Evolutionary conservation across 2,888 invertebrate species (phyloP).

Genomic region (Drosophila basisetae): DNA sequence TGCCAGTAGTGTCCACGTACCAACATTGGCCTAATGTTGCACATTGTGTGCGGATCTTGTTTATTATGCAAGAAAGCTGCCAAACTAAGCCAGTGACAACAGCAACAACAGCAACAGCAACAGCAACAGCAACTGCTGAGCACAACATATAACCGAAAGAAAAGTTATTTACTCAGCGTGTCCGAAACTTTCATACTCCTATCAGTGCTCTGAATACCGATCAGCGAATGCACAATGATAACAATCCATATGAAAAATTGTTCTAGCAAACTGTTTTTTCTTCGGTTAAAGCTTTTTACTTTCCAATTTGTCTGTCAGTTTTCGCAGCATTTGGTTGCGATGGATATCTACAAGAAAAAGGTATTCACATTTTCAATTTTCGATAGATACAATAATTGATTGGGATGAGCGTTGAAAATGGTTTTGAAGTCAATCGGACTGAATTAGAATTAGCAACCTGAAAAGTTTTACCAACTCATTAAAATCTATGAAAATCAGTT

Average conservation of each 20-base stretch:
- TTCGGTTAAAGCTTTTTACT: background rate
- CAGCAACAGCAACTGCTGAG: constrained; percentile 17
- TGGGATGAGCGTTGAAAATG: background rate
- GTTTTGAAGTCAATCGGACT: background rate
- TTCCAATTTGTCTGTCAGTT: background rate
- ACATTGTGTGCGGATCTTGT: constrained; percentile 82
- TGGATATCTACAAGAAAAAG: background rate
- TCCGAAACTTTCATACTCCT: constrained; percentile 9
- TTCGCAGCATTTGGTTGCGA: background rate
- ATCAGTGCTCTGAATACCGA: constrained; percentile 1
- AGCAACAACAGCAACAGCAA: constrained; percentile 19
- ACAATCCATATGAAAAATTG: background rate
- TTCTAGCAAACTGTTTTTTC: background rate
- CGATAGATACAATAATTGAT: background rate
- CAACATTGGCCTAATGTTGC: constrained; percentile 80
- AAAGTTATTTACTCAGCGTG: constrained; percentile 12
- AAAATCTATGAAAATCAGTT: background rate
- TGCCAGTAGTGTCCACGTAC: constrained; percentile 76
- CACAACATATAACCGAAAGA: constrained; percentile 23
- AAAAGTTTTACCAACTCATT: background rate
- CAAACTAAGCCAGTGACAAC: constrained; percentile 66
- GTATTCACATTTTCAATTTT: background rate
- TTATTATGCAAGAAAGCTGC: constrained; percentile 81
- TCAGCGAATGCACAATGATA: background rate
- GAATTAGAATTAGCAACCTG: background rate